Percentiles rank a stretch among this genome's conserved stretches.
phyloP scores from a whole-genome alignment of 2,113 vertebrate species.

The Xyliphius kryptos region DNA sequence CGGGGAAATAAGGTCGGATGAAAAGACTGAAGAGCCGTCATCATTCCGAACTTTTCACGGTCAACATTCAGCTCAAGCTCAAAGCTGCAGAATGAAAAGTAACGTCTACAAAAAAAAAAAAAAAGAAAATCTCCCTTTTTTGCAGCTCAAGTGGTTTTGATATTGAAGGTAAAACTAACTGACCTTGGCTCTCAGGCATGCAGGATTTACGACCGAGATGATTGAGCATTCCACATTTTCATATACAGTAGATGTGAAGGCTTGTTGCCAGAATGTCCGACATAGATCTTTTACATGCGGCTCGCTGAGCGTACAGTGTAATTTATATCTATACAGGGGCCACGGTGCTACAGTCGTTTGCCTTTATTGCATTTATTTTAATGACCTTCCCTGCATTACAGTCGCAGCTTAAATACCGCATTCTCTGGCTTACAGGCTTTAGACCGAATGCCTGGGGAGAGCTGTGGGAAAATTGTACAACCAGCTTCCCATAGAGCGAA shows the following conservation, averaged over 20 bases:
- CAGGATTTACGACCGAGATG: background rate
- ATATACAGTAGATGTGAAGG: background rate
- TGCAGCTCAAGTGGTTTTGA: slow-evolving; percentile 11
- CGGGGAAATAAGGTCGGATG: background rate
- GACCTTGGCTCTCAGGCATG: background rate
- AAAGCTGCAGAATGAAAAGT: no score
- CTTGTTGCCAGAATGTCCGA: background rate
- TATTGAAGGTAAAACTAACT: background rate
- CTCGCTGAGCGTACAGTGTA: background rate
- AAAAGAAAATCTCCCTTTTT: background rate
- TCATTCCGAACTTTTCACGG: background rate
- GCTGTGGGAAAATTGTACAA: background rate
- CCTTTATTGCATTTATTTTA: background rate
- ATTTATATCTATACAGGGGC: background rate
- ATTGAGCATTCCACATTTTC: background rate
- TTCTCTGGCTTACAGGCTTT: background rate
- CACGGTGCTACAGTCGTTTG: background rate
- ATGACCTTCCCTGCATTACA: background rate
- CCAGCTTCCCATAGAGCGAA: background rate
- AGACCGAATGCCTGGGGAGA: background rate
- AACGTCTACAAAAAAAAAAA: background rate
- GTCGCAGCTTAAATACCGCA: background rate
- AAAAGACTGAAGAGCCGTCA: background rate
- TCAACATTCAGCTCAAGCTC: slow-evolving; percentile 15
- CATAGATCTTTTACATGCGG: background rate